phyloP scores from a whole-genome alignment of 2,113 vertebrate species.

The Danio rerio region GRCz12tu NC_133177.1:51268501-51269000 shows the following conservation, averaged over 20 bases:
- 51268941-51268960: background rate
- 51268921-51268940: conserved; percentile 18
- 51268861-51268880: conserved; percentile 59
- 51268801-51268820: conserved; percentile 43
- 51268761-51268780: conserved; percentile 38
- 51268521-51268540: too few relatives aligned
- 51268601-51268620: too few relatives aligned
- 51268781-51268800: conserved; percentile 56
- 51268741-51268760: conserved; percentile 5
- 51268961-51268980: conserved; percentile 48
- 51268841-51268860: conserved; percentile 53
- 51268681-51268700: too few relatives aligned
- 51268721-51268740: conserved; percentile 45
- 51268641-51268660: too few relatives aligned
- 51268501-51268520: too few relatives aligned
- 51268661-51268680: too few relatives aligned
- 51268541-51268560: too few relatives aligned
- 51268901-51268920: conserved; percentile 46
- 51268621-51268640: too few relatives aligned
- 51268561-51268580: too few relatives aligned
- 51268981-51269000: conserved; percentile 43
- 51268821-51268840: conserved; percentile 54
- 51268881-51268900: conserved; percentile 50
- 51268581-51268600: too few relatives aligned
- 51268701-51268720: conserved; percentile 17